These are phyloP conservation scores for Pristionchus arcanus DNA, from an alignment of 2,888 invertebrate species.

Conservation along the genomic window DNA sequence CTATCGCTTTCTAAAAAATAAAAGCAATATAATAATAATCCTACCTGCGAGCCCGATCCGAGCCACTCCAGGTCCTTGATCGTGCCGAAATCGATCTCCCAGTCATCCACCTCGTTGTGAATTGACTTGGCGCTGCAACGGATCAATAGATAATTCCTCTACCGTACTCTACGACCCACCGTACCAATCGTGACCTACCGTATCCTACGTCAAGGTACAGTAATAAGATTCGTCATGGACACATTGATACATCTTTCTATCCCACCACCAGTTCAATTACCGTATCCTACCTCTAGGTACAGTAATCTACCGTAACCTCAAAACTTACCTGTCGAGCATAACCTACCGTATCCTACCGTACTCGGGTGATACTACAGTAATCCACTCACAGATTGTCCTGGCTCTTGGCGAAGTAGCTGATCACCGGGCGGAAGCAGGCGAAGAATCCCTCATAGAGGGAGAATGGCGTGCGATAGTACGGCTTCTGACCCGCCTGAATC, in stretches of 20 bases:
- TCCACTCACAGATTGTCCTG: constrained; percentile 61
- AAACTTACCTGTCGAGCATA: neutral
- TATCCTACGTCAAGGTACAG: too few species aligned
- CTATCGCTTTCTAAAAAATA: constrained; percentile 83
- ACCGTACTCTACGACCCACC: neutral
- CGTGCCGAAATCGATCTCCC: constrained; percentile 95
- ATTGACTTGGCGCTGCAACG: constrained; percentile 26
- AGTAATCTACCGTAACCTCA: neutral
- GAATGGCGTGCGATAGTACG: neutral
- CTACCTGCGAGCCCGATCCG: constrained; percentile 93
- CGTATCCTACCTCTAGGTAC: neutral
- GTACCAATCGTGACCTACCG: neutral
- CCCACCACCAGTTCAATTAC: too few species aligned
- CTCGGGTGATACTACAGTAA: too few species aligned
- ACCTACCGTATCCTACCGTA: neutral
- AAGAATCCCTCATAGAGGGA: constrained; percentile 55
- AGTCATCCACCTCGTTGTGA: constrained; percentile 82
- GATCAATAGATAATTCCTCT: neutral
- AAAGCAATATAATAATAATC: neutral
- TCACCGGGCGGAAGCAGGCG: constrained; percentile 65
- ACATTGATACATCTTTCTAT: too few species aligned
- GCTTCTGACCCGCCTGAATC: constrained; percentile 32
- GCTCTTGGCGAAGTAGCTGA: constrained; percentile 61
- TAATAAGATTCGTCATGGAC: too few species aligned
- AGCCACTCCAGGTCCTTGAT: constrained; percentile 92